phyloP scores from a whole-genome alignment of 2,113 vertebrate species.

The Amphiprion percula region DNA sequence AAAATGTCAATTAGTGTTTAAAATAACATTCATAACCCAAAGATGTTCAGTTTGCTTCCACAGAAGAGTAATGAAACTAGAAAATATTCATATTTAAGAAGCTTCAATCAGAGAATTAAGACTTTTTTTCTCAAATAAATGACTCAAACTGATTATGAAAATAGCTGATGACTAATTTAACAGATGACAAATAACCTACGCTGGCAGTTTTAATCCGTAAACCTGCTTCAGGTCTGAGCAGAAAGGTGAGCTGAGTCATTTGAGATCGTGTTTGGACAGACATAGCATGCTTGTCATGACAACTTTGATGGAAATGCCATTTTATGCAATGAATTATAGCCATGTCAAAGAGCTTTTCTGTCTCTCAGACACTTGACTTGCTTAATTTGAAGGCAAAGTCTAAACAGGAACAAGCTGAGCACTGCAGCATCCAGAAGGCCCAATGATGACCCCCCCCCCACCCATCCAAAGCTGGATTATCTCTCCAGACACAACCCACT shows the following conservation, averaged over 20 bases:
- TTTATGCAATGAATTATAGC: not conserved
- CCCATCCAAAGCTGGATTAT: constrained; percentile 24
- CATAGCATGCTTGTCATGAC: no score
- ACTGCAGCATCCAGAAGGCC: not conserved
- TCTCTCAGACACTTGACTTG: not conserved
- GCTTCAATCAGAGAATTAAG: no score
- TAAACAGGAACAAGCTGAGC: not conserved
- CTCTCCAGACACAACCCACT: not conserved
- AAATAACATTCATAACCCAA: no score
- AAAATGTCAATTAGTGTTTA: no score
- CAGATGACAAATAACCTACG: not conserved
- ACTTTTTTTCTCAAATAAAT: no score
- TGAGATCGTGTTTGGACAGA: no score
- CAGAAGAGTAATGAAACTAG: no score
- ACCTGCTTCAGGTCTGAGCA: not conserved
- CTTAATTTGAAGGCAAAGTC: no score
- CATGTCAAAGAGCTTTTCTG: not conserved
- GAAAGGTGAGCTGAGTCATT: not conserved
- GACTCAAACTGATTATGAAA: no score
- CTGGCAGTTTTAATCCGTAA: not conserved
- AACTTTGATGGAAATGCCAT: not conserved
- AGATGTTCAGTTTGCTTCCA: no score
- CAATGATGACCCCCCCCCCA: not conserved
- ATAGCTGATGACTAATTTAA: no score
- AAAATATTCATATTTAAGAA: no score